phyloP scores from a whole-genome alignment of 1,140 invertebrate species.

The Thrips palmi region DNA sequence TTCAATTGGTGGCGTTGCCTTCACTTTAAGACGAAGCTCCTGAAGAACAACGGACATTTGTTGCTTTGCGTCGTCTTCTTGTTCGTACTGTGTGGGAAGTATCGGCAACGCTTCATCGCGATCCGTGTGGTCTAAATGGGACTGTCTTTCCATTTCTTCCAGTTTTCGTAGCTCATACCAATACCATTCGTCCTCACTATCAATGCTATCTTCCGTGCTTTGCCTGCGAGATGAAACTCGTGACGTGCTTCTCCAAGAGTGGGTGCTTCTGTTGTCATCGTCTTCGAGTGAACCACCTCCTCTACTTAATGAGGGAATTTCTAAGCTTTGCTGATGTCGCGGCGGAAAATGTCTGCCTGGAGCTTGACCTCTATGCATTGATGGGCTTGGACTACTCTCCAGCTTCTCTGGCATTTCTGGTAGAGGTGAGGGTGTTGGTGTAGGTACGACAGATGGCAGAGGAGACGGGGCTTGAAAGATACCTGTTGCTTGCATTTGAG shows the following conservation, averaged over 20 bases:
- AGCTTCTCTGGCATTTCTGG: slow-evolving; percentile 27
- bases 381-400: slow-evolving; percentile 33
- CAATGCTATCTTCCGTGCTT: slow-evolving; percentile 82
- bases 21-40: slow-evolving; percentile 50
- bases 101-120: slow-evolving; percentile 36
- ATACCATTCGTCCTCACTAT: slow-evolving; percentile 86
- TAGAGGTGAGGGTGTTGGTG: slow-evolving; percentile 21
- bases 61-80: slow-evolving; percentile 50
- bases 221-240: slow-evolving; percentile 71
- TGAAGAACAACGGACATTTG: slow-evolving; percentile 55
- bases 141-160: slow-evolving; percentile 65
- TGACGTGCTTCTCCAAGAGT: slow-evolving; percentile 69
- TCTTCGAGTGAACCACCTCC: slow-evolving; percentile 42
- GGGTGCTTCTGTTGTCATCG: slow-evolving; percentile 67
- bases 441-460: slow-evolving; percentile 17
- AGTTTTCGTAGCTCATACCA: slow-evolving; percentile 72
- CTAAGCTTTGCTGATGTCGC: slow-evolving; percentile 56
- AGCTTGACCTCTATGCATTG: no score
- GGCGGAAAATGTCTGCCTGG: slow-evolving; percentile 37
- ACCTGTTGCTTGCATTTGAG: no score
- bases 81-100: slow-evolving; percentile 28
- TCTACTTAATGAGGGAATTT: slow-evolving; percentile 44
- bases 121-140: slow-evolving; percentile 41
- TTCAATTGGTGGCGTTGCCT: slow-evolving; percentile 15
- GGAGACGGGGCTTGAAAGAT: slow-evolving; percentile 15